Evolutionary conservation across 1,140 invertebrate genomes (phyloP), one percentile per base, ranked within the genome.

Genomic region (Wasmannia auropunctata): DNA sequence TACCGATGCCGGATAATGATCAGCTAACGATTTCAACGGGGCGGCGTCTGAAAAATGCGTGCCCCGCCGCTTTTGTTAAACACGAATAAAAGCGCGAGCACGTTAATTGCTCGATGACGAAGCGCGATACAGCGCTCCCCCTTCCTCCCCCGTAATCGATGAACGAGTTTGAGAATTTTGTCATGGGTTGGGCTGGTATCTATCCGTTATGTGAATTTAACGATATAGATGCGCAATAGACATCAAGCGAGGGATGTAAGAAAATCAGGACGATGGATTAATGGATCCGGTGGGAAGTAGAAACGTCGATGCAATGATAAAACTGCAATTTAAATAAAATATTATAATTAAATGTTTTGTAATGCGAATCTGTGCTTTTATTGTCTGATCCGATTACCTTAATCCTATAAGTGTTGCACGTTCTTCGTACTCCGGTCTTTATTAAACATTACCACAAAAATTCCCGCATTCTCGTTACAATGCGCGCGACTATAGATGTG

Each of bases 1-100:
- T 87, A 88, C 70, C 49, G 86, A 87, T 62, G 46, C 43, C n/a
- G 85, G 51, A 88, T 88, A 88, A 88, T 86, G 86, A 88, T 88
- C 87, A 75, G 69, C 60, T 56, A 85, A 86, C 77, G 85, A 79
- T 80, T 83, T 65, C 85, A 83, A 86, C 70, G 46, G n/a, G n/a
- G 80, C 25, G 43, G 34, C 34, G 79, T 65, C 77, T 72, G 54
- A 70, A 46, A 72, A 86, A 86, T 80, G 67, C 46, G 63, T 11
- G 22, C 49, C 34, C 34, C 77, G 49, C n/a, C 25, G 79, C 67
- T 60, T 72, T 83, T 74, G 51, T 83, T 83, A 83, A 83, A 74
- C 49, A 54, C 67, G 49, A 74, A 46, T 74, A 74, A 72, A 83
- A 74, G 79, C 79, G 51, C 37, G 37, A 46, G 28, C 56, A 5